Conservation (phyloP, 2,888 invertebrate genomes). For the Craniophora ligustri region DNA sequence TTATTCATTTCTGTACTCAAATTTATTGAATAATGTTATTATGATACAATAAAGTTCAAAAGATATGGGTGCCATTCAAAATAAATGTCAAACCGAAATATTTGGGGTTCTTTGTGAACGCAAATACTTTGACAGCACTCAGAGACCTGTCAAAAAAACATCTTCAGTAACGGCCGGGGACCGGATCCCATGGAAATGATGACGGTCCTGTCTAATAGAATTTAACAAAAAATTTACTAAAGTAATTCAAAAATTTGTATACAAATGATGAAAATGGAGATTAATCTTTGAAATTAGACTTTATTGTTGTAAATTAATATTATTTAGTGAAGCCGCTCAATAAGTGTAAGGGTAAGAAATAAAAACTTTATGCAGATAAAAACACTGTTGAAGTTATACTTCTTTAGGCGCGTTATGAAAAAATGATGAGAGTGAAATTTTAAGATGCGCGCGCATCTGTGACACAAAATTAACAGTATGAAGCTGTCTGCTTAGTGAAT, state of each 20-base stretch:
- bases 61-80: background rate
- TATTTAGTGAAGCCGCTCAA: too few relatives aligned
- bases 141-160: conserved; percentile 10
- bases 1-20: too few relatives aligned
- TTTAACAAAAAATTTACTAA: background rate
- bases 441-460: too few relatives aligned
- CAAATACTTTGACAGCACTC: background rate
- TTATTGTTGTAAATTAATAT: too few relatives aligned
- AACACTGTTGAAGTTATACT: too few relatives aligned
- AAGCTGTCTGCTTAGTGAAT: too few relatives aligned
- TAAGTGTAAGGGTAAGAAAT: too few relatives aligned
- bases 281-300: too few relatives aligned
- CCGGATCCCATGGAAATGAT: conserved; percentile 1
- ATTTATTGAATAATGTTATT: background rate
- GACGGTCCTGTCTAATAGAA: background rate
- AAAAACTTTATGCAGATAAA: too few relatives aligned
- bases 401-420: too few relatives aligned
- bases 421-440: too few relatives aligned
- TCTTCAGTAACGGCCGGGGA: background rate
- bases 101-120: background rate
- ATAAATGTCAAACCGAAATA: background rate
- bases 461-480: too few relatives aligned
- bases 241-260: background rate
- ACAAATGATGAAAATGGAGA: background rate
- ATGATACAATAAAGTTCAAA: background rate